Evolutionary conservation across 2,888 invertebrate species (phyloP), one percentile per base, ranked within the genome.

Genomic region (Aspidiotus destructor): DNA sequence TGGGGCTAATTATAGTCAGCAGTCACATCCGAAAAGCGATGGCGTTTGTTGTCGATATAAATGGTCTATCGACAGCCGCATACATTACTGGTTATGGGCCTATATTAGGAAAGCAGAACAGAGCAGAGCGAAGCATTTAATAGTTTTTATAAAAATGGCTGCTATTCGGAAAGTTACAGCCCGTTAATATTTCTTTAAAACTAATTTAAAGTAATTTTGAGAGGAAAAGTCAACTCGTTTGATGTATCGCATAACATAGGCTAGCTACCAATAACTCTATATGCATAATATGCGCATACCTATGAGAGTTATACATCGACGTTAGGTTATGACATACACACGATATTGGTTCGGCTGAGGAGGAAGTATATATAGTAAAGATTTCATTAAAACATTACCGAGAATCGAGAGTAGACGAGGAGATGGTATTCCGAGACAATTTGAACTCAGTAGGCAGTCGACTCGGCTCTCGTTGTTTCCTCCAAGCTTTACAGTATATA

Each of bases 371-470:
- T 58, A 55, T 58, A 58, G 65, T 65, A 44, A 65, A 65, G 65
- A 42, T 65, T 65, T 65, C 65, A 65, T 65, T 65, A 65, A 65
- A 65, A 65, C 55, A 55, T 55, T 64, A 64, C 64, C 10, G 8
- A 41, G 13, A 58, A 28, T 13, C 58, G 58, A 11, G 58, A 28
- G 40, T 28, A 13, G 48, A 54, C 7, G 41, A 52, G 48, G 54
- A 55, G 64, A 65, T 65, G 65, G 65, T 65, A 65, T 65, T 65
- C 28, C 65, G 65, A 65, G 65, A 41, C 58, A 65, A 65, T 65
- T 65, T 65, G 58, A 65, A 44, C 65, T 13, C 65, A 65, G 65
- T 65, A 55, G 65, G 65, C 65, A 65, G 65, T 58, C 65, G 7
- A 40, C 44, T 17, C 62, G 58, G 28, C 40, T 41, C 54, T 53